A percentile compares a stretch with the other conserved stretches of the same genome.
Conservation (phyloP, 2,797 vertebrate species). For the Hydrophis major region DNA sequence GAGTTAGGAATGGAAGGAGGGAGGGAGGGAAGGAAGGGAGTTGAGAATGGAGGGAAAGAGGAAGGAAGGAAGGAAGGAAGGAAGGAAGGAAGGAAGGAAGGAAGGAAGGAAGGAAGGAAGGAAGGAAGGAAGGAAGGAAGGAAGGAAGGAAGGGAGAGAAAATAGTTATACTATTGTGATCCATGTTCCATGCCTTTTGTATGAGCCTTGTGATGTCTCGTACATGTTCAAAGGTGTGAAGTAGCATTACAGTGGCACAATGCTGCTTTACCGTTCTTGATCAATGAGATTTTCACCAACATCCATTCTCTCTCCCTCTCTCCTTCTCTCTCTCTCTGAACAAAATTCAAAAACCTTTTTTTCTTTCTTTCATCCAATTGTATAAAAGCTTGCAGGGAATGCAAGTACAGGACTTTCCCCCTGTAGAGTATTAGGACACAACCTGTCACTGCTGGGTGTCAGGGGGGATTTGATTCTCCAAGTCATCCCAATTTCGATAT, state of each 20-base stretch:
- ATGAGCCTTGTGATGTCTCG: background rate
- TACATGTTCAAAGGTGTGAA: background rate
- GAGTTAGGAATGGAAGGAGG: too few relatives aligned
- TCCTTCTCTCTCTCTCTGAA: background rate
- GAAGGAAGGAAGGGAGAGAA: background rate
- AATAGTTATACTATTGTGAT: background rate
- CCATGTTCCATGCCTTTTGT: background rate
- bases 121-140: too few relatives aligned
- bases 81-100: background rate
- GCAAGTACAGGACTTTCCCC: background rate
- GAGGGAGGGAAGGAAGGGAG: too few relatives aligned
- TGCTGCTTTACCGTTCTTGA: background rate
- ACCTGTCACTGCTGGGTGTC: background rate
- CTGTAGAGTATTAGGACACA: background rate
- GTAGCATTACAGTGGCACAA: background rate
- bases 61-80: too few relatives aligned
- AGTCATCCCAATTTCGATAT: background rate
- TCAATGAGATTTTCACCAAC: background rate
- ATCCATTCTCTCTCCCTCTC: background rate
- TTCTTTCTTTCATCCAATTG: background rate
- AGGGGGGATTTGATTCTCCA: background rate
- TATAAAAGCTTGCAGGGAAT: background rate
- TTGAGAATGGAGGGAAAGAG: too few relatives aligned
- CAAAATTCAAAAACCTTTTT: background rate
- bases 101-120: too few relatives aligned